Base-by-base conservation (phyloP, 2,888 invertebrate species). In the Ichneumoninae sp. region DNA sequence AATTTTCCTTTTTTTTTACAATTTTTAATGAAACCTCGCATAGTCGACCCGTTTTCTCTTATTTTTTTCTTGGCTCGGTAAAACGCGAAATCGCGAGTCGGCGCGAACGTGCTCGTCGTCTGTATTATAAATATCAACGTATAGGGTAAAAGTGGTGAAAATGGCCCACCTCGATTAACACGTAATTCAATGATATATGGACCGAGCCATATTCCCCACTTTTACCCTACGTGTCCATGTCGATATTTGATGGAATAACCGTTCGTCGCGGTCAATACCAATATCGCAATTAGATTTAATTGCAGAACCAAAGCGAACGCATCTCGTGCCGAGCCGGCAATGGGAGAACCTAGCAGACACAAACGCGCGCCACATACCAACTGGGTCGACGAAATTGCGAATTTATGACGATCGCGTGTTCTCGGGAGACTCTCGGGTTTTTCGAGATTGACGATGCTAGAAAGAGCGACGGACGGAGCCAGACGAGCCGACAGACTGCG, bases 311-410 rank as follows among this genome's bases (percentile, higher is more conserved):
- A 8, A 60, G 69, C 36, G 44, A 47, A 40, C 66, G 65, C n/a
- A 52, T 76, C 66, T 80, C 62, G 60, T 79, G 74, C 74, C 52
- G 44, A 47, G 22, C 50, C 72, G 54, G 52, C 69, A 79, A 47
- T 50, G 60, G 22, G 10, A 50, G 52, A 57, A n/a, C 36, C 66
- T 65, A 1, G 44, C 19, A 60, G 70, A 76, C 86, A 77, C 66
- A 75, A 71, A 69, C 71, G 57, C 84, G 91, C 84, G 85, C 91
- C 82, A 90, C 85, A 90, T 91, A 86, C 86, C 85, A 91, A 91
- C 66, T 91, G 83, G 91, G 90, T 89, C 90, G 89, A 86, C 80
- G 72, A 85, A 89, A 87, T 84, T 79, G 80, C 81, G 77, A 83
- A 82, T 88, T 81, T 65, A 83, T 74, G 76, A 60, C 44, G 74